A percentile compares a stretch with the other conserved stretches of the same genome.
Conservation (phyloP, 2,888 invertebrate species). For the Rhingia campestris region DNA sequence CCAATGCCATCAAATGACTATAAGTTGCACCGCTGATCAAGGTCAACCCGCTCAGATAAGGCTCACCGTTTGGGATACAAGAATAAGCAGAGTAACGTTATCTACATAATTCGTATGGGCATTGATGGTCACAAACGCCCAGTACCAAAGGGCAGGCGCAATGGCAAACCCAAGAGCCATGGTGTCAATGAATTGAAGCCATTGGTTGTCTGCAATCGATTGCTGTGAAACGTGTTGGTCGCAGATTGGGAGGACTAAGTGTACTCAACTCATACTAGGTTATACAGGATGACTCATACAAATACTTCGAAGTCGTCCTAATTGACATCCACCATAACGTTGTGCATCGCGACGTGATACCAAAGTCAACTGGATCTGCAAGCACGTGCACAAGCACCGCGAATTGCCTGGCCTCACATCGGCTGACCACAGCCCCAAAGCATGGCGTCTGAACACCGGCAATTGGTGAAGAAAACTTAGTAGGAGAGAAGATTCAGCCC, state of each 20-base stretch:
- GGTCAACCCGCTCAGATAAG: slow-evolving; percentile 98
- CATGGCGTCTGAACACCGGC: slow-evolving; percentile 97
- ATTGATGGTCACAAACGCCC: slow-evolving; percentile 99
- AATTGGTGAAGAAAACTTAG: too few relatives aligned
- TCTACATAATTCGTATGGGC: slow-evolving; percentile 98
- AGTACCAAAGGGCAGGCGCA: slow-evolving; percentile 98
- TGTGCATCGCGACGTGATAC: slow-evolving; percentile 97
- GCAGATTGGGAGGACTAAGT: slow-evolving; percentile 95
- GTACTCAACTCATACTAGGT: slow-evolving; percentile 99
- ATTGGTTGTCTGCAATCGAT: slow-evolving; percentile 95
- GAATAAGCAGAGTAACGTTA: slow-evolving; percentile 98
- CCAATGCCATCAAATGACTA: slow-evolving; percentile 99
- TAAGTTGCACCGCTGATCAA: slow-evolving; percentile 96
- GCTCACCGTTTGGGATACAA: slow-evolving; percentile 98
- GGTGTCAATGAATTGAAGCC: slow-evolving; percentile 99
- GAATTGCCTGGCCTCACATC: slow-evolving; percentile 99
- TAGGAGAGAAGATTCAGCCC: too few relatives aligned
- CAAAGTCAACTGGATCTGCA: slow-evolving; percentile 98
- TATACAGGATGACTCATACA: slow-evolving; percentile 98
- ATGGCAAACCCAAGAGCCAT: slow-evolving; percentile 99
- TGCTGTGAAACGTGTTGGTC: slow-evolving; percentile 99
- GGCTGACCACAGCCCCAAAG: slow-evolving; percentile 96
- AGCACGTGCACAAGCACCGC: slow-evolving; percentile 98
- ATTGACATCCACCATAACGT: slow-evolving; percentile 86
- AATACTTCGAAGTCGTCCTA: too few relatives aligned